Conservation (phyloP, 2,113 vertebrate species). For the Formicarius rufipectus region DNA sequence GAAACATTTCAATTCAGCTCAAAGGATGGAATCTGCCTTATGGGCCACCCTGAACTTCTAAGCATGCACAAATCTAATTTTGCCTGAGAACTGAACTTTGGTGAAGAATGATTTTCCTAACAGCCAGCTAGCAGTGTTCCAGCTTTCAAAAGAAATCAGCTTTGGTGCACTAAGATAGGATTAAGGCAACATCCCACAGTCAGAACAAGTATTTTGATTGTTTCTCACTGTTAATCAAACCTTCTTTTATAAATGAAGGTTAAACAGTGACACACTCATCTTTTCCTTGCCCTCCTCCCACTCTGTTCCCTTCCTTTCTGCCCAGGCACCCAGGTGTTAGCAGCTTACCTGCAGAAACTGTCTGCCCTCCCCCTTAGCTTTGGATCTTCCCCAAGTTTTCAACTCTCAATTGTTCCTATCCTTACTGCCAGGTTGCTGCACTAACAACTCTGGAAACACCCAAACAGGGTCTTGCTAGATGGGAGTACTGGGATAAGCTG, state of each 20-base stretch:
- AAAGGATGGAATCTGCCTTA: background rate
- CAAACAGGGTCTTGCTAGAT: background rate
- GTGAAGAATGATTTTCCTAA: background rate
- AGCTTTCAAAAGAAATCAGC: background rate
- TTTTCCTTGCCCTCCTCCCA: background rate
- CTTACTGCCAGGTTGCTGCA: background rate
- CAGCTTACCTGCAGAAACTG: background rate
- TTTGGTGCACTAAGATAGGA: background rate
- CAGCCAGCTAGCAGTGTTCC: accelerated
- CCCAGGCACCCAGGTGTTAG: background rate
- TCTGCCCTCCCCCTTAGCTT: background rate
- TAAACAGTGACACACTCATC: background rate
- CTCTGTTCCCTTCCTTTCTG: background rate
- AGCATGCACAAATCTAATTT: background rate
- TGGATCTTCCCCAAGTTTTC: background rate
- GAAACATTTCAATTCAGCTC: background rate
- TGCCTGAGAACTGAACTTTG: background rate
- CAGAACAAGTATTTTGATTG: background rate
- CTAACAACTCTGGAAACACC: background rate
- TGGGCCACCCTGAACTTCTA: background rate
- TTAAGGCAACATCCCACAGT: background rate
- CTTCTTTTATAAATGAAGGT: background rate
- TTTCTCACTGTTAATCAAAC: background rate
- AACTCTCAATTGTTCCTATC: background rate
- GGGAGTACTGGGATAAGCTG: background rate